Base-by-base conservation (phyloP, 2,113 vertebrate genomes). In the Syrrhaptes paradoxus region DNA sequence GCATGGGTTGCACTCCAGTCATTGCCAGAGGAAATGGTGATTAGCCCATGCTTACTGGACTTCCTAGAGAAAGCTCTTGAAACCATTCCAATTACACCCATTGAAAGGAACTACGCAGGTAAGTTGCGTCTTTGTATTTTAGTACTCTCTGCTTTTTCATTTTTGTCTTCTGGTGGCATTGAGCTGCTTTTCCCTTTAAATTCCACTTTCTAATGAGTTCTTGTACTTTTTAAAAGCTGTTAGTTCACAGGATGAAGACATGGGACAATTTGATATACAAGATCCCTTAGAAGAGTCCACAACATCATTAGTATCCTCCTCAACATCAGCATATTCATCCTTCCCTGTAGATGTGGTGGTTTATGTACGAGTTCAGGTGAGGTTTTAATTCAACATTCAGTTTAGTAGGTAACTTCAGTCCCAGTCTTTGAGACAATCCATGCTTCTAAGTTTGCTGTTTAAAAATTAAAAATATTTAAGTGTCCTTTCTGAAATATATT, bases 281-380 rank as follows among this genome's bases (percentile, higher is more conserved):
- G 99, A 99, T 59, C 98, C 98, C 6, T 93, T 99, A 78, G 99
- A 99, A 89, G 99, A 99, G 84, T 99, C 99, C 17, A 98, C 99
- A 84, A 98, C 99, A 46, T 99, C 99, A 5, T 94, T 99, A 76
- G 99, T 99, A 25, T 99, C 99, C 0, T 99, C 99, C 13, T 99
- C 99, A 13, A 98, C 99, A 2, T 99, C 99, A 10, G 98, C 99
- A 9, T 99, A 99, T 95, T 99, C 99, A 59, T 99, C 99, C 66
- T 99, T 99, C 91, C 99, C 99, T 10, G 99, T 99, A 58, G 99
- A 99, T 45, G 99, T 99, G 66, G 99, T 99, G 7, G 99, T 99
- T 74, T 99, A 99, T 32, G 99, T 99, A 80, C 98, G 99, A 97
- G 99, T 99, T 78, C 99, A 99, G 99, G 99, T 99, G 96, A 96